Evolutionary conservation across 2,888 invertebrate species (phyloP), one percentile per base, ranked within the genome.

Genomic region (Globia sparganii): DNA sequence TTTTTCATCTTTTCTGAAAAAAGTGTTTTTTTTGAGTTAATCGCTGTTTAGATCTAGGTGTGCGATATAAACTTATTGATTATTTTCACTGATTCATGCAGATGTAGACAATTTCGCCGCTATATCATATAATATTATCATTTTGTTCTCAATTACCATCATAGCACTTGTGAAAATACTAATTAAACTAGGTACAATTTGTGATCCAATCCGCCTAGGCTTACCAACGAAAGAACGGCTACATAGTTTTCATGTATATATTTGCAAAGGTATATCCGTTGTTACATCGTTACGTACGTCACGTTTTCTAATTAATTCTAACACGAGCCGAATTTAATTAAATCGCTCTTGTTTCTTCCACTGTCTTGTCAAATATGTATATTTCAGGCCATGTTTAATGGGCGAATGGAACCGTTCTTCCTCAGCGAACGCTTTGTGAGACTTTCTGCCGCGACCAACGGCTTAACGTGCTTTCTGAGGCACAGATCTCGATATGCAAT

Each of bases 261-360:
- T 56, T 31, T 37, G 37, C 43, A 59, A 46, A 46, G 43, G 6
- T n/a, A 61, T 13, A 37, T 43, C 46, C 37, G 69, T 66, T 31
- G 37, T 53, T 40, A 37, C 58, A 83, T 56, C 34, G 34, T 18
- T 31, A 49, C 8, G 34, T 18, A 64, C 15, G n/a, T 66, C 74
- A 80, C 77, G 75, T 80, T 77, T 75, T 86, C 67, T 77, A 77
- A 85, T 85, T 85, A 86, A 86, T 75, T 71, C 70, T 2, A 76
- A 71, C 68, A 72, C 62, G 53, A 34, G 8, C 25, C 25, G 40
- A 67, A 53, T 77, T 77, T 85, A 86, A 85, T 85, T 85, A 85
- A 85, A 86, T 15, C 15, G 28, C 49, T 75, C 64, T 71, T 77
- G 65, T 59, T 68, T 71, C 67, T 80, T 70, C 61, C 67, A 69